phyloP scores from a whole-genome alignment of 1,140 invertebrate genomes.

The Triops longicaudatus region DNA sequence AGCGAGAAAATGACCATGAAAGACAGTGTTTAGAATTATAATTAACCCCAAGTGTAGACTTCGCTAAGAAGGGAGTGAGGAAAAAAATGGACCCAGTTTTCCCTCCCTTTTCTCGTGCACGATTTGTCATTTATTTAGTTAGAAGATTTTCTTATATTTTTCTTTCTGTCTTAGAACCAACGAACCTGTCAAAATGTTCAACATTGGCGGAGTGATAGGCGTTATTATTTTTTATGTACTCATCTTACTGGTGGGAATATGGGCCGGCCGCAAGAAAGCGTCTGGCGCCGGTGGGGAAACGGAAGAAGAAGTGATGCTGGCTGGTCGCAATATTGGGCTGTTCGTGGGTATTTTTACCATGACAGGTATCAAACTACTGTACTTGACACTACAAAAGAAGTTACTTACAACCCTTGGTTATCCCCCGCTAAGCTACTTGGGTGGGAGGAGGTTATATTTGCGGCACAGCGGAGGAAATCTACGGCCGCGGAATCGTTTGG shows the following conservation, averaged over 20 bases:
- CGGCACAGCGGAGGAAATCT: conserved; percentile 93
- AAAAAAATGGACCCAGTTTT: background rate
- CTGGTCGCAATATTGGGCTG: conserved; percentile 87
- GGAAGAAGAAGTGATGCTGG: conserved; percentile 94
- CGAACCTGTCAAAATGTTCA: conserved; percentile 59
- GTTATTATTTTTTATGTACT: conserved; percentile 89
- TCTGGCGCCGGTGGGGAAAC: conserved; percentile 59
- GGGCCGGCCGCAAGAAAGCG: conserved; percentile 86
- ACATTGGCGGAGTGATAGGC: conserved; percentile 80
- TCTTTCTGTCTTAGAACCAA: background rate
- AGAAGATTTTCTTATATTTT: background rate
- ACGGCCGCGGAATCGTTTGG: conserved; percentile 82
- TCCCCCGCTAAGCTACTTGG: conserved; percentile 71
- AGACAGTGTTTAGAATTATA: too few relatives aligned
- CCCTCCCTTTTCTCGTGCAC: background rate
- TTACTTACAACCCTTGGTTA: conserved; percentile 27
- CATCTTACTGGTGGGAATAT: conserved; percentile 86
- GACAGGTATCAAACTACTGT: conserved; percentile 60
- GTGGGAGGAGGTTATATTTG: conserved; percentile 98
- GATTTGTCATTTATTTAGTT: background rate
- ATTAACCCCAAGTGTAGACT: too few relatives aligned
- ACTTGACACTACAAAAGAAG: background rate
- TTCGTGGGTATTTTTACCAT: conserved; percentile 97
- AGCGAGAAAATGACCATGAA: too few relatives aligned
- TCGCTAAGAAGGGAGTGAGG: background rate